These are phyloP conservation scores for Oxystoma pomonae DNA, from an alignment of 2,888 invertebrate species.

Conservation along the genomic window DNA sequence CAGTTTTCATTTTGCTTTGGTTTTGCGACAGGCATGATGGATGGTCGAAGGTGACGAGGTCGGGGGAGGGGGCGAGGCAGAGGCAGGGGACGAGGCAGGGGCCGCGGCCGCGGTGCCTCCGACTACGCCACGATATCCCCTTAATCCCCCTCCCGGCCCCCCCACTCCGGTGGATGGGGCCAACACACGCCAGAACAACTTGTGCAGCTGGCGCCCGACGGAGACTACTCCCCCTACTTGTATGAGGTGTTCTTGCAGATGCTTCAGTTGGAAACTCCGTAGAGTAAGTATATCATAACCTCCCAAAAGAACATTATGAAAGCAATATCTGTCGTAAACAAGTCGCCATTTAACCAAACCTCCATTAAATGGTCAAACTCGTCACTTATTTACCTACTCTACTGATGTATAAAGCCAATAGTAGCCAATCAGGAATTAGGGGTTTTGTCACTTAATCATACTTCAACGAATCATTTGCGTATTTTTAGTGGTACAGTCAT, in stretches of 20 bases:
- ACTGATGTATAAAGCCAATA: too few relatives aligned
- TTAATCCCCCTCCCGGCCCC: constrained; percentile 40
- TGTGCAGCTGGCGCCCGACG: background rate
- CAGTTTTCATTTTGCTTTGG: too few relatives aligned
- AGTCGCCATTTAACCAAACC: too few relatives aligned
- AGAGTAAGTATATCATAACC: too few relatives aligned
- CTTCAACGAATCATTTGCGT: too few relatives aligned
- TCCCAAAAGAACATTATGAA: too few relatives aligned
- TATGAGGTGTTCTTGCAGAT: background rate
- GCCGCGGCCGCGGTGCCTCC: constrained; percentile 52
- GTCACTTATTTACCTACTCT: too few relatives aligned
- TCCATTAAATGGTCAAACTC: too few relatives aligned
- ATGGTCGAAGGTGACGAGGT: constrained; percentile 82
- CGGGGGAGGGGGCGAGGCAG: constrained; percentile 77
- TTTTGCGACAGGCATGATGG: constrained; percentile 77
- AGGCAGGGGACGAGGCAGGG: constrained; percentile 73
- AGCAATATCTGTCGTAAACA: too few relatives aligned
- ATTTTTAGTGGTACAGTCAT: too few relatives aligned
- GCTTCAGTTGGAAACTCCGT: background rate
- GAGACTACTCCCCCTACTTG: background rate
- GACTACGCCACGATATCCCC: constrained; percentile 43
- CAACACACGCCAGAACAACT: background rate
- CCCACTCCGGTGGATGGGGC: background rate
- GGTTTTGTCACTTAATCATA: too few relatives aligned
- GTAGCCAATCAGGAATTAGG: too few relatives aligned